Evolutionary conservation across 1,140 invertebrate genomes (phyloP), one percentile per base, ranked within the genome.

Genomic region (Choristoneura fumiferana): DNA sequence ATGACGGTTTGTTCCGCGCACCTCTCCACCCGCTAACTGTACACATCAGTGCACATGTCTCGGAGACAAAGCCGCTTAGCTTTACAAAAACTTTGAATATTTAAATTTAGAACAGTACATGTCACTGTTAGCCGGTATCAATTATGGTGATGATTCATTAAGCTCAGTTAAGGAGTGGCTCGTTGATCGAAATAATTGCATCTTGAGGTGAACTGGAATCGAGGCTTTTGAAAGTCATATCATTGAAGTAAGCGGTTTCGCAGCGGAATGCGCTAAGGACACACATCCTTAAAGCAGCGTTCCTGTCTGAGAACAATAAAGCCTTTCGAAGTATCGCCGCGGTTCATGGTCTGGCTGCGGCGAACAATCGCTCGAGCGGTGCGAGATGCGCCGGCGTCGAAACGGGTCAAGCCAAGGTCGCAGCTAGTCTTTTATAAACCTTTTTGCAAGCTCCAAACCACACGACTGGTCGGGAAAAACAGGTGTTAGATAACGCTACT

Each of bases 401-500:
- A 43, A 53, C 45, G 54, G 53, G 33, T 62, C 59, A 62, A 54
- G 49, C 38, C 40, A 69, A 67, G 73, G 64, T 66, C 67, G 53
- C 18, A 57, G 62, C 54, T 14, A 34, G 54, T 58, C 56, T 15
- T 62, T 58, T 55, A 54, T 45, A 54, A 62, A 63, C 38, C 33
- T 55, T 63, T 67, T 66, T 67, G 63, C 60, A 52, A 63, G 62
- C 70, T 73, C 67, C 61, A 62, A 58, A 65, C 61, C 64, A 40
- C 63, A 68, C 64, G 57, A 63, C 57, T 57, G 56, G 57, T 59
- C 60, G 57, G 64, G 64, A 76, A 76, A 69, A 73, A 71, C 67
- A 71, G 66, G 71, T 59, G 68, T 73, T 71, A 76, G 69, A 76
- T 70, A 67, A 71, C 61, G 57, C 60, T 77, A 62, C 67, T 71